Percentiles rank a stretch among this genome's conserved stretches.
phyloP scores from a whole-genome alignment of 1,140 invertebrate species.

The Polypedilum vanderplanki region DNA sequence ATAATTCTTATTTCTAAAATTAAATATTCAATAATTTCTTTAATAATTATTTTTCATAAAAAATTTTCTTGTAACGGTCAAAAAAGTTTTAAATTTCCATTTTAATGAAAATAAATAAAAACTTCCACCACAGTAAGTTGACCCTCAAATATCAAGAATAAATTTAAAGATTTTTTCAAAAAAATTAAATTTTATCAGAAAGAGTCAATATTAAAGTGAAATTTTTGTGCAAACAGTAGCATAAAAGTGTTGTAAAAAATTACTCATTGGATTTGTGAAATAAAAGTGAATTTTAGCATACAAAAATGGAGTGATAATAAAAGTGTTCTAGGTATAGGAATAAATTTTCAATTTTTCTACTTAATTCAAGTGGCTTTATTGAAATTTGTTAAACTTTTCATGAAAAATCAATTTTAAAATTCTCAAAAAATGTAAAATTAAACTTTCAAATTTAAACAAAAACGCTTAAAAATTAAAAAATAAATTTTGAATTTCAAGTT shows the following conservation, averaged over 20 bases:
- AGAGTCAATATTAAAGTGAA: neutral
- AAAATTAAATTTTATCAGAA: constrained; percentile 5
- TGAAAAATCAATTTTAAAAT: neutral
- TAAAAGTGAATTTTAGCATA: too few species aligned
- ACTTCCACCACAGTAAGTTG: too few species aligned
- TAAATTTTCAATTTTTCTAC: neutral
- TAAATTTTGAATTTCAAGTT: neutral
- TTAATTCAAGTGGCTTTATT: neutral
- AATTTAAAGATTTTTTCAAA: neutral
- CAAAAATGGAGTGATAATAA: neutral
- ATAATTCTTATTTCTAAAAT: too few species aligned
- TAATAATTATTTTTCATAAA: too few species aligned
- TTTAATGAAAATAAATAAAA: too few species aligned
- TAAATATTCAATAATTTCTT: too few species aligned
- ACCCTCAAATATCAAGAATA: too few species aligned
- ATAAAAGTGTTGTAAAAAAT: neutral
- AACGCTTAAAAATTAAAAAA: neutral
- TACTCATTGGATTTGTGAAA: too few species aligned
- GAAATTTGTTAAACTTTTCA: neutral
- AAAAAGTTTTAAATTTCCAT: too few species aligned
- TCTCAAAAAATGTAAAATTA: too few species aligned
- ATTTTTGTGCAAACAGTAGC: neutral
- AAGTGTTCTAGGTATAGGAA: neutral
- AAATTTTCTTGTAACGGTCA: too few species aligned
- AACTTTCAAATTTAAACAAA: neutral